Evolutionary conservation across 2,113 vertebrate genomes (phyloP).

Genomic region (Morone saxatilis): DNA sequence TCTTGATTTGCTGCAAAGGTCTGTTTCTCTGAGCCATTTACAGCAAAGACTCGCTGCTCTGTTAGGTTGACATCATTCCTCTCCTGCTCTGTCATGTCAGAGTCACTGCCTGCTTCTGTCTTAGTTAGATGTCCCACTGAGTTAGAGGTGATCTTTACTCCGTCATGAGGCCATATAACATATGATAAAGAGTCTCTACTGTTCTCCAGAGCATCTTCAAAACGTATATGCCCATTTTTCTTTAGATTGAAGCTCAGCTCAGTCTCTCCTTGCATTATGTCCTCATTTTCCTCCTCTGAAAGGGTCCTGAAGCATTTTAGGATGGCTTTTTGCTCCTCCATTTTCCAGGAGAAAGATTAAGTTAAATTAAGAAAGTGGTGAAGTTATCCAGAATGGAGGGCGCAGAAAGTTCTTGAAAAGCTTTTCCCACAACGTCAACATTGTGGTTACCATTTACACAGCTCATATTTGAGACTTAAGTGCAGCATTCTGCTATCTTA

Average conservation of each 20-base stretch:
- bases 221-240: constrained; percentile 28
- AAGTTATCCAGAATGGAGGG: constrained; percentile 79
- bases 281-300: constrained; percentile 31
- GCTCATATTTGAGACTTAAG: constrained; percentile 3
- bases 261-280: constrained; percentile 12
- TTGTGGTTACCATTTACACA: constrained; percentile 54
- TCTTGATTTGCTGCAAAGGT: constrained; percentile 14
- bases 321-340: constrained; percentile 79
- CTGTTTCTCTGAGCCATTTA: neutral
- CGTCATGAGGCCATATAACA: constrained; percentile 16
- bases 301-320: constrained; percentile 84
- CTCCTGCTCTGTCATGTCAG: constrained; percentile 77
- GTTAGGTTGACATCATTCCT: constrained; percentile 13
- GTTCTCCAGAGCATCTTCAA: constrained; percentile 10
- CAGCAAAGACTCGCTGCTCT: constrained; percentile 8
- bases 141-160: constrained; percentile 23
- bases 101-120: constrained; percentile 82
- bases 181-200: constrained; percentile 10
- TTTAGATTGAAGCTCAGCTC: constrained; percentile 29
- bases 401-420: constrained; percentile 27
- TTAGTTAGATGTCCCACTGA: constrained; percentile 77
- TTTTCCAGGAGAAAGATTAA: constrained; percentile 62
- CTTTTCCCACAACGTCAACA: constrained; percentile 42
- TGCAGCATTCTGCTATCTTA: constrained; percentile 8
- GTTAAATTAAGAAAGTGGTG: constrained; percentile 77